Conservation (phyloP, 2,113 vertebrate species). For the Tenebrosternarchus preto region DNA sequence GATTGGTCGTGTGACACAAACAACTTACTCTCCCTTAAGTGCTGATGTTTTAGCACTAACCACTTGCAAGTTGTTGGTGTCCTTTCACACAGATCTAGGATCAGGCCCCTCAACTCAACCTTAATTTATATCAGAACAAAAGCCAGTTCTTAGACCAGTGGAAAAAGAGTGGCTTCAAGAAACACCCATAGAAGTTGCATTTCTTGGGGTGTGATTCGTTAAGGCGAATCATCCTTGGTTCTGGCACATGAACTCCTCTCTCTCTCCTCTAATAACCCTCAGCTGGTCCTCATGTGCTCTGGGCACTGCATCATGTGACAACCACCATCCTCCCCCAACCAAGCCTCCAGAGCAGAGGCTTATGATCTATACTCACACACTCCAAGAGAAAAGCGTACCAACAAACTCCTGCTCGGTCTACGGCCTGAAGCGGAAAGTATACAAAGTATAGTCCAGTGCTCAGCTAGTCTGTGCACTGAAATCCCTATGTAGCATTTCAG, state of each 20-base stretch:
- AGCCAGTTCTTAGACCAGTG: neutral
- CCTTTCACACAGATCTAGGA: too few relatives aligned
- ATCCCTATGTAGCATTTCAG: too few relatives aligned
- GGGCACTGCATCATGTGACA: constrained; percentile 74
- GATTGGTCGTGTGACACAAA: neutral
- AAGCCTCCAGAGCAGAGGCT: neutral
- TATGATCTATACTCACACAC: too few relatives aligned
- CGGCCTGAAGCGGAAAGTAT: too few relatives aligned
- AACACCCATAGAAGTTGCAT: neutral
- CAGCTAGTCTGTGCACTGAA: too few relatives aligned
- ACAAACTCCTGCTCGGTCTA: too few relatives aligned
- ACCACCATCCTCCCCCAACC: constrained; percentile 49
- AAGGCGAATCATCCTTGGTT: neutral
- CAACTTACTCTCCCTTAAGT: neutral
- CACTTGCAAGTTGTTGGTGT: too few relatives aligned
- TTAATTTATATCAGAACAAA: too few relatives aligned
- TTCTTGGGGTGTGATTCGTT: neutral
- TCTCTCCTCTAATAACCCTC: constrained; percentile 75
- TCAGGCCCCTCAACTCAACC: too few relatives aligned
- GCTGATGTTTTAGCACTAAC: neutral
- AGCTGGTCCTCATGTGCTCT: constrained; percentile 85
- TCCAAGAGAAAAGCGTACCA: too few relatives aligned
- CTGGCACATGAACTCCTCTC: constrained; percentile 25
- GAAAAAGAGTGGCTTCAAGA: neutral
- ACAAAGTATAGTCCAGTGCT: too few relatives aligned